Base-by-base conservation (phyloP, 2,888 invertebrate genomes). In the Spilarctia lutea region DNA sequence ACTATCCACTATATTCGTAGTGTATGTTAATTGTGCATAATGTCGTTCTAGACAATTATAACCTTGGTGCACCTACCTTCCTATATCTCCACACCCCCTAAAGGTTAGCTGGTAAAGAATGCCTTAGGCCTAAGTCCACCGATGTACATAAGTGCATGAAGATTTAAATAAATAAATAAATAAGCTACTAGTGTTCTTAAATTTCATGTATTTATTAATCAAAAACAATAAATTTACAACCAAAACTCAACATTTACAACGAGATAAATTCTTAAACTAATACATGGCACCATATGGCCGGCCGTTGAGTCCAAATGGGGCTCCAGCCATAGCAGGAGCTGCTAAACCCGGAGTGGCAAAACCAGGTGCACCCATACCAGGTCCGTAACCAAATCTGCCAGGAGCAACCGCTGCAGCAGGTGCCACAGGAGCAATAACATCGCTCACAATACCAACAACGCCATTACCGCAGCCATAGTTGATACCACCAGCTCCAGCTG, bases 401-500 rank as follows among this genome's bases (percentile, higher is more conserved):
- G 75, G 60, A 42, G 35, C 69, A 4, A 39, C 35, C 39, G 74
- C 68, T n/a, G 67, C 68, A 18, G 80, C 56, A 4, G 52, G 52
- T 13, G 27, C n/a, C 16, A 48, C 27, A 48, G 77, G 66, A 30
- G 77, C 81, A 24, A 74, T 65, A 72, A 69, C 74, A 48, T 83
- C 83, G 10, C 83, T 83, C 18, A 79, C 75, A 13, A 83, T 83
- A 33, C 77, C 82, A 39, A 81, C 75, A 24, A 56, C 65, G 1
- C 77, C 81, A 24, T 48, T 75, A 0, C 84, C 84, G 39, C 84
- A 84, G 16, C 81, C 83, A 13, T 85, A 89, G n/a, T 85, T 87
- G n/a, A 88, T 88, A 8, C 83, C 86, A 18, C 87, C 87, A 10
- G 84, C 81, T 0, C 90, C 91, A 75, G 81, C 83, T 18, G 87